A percentile compares a stretch with the other conserved stretches of the same genome.
Evolutionary conservation across 1,140 invertebrate species (phyloP).

Genomic region (Sycophaga agraensis): DNA sequence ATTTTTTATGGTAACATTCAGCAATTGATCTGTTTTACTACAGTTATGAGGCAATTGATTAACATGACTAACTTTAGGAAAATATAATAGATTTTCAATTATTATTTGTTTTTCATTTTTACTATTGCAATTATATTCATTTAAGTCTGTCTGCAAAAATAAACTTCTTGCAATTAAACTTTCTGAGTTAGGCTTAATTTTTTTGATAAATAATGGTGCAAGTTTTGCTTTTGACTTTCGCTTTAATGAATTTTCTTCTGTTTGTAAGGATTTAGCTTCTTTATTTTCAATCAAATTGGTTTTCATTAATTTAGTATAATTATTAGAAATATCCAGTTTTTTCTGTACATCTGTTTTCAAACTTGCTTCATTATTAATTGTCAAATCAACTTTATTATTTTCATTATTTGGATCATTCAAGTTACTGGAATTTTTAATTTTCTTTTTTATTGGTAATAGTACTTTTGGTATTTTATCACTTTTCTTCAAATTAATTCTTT

Average conservation of each 20-base stretch:
- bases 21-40: not conserved
- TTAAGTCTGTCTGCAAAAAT: constrained; percentile 45
- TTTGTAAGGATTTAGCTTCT: constrained; percentile 16
- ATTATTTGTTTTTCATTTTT: constrained; percentile 17
- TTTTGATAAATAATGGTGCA: constrained; percentile 53
- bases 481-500: constrained; percentile 19
- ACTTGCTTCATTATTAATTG: too few relatives aligned
- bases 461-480: constrained; percentile 16
- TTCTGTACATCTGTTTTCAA: too few relatives aligned
- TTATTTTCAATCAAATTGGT: not conserved
- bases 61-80: constrained; percentile 50
- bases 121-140: constrained; percentile 35
- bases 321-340: not conserved
- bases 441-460: constrained; percentile 21
- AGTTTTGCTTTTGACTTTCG: constrained; percentile 45
- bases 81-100: constrained; percentile 26
- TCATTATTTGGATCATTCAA: not conserved
- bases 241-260: constrained; percentile 30
- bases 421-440: constrained; percentile 10
- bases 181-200: constrained; percentile 42
- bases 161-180: constrained; percentile 37
- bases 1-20: constrained; percentile 16
- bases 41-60: constrained; percentile 35
- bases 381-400: constrained; percentile 13
- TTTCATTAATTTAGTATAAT: too few relatives aligned